A percentile compares a stretch with the other conserved stretches of the same genome.
Evolutionary conservation across 2,113 vertebrate genomes (phyloP).

Genomic region (Salvelinus sp.): DNA sequence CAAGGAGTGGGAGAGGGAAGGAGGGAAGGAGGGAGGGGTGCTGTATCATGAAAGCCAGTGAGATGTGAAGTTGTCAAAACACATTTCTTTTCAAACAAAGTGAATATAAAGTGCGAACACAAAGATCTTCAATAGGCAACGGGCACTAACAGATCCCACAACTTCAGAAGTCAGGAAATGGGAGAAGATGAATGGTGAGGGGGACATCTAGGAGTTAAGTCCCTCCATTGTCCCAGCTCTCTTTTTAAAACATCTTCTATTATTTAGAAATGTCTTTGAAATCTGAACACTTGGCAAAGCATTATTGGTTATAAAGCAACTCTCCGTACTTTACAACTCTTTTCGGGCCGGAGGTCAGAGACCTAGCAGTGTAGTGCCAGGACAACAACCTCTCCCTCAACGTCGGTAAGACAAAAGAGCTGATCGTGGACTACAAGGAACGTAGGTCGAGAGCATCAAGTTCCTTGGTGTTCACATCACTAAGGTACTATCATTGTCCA

Average conservation of each 20-base stretch:
- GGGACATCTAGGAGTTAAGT: conserved; percentile 55
- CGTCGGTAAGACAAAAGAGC: no score
- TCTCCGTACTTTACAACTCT: no score
- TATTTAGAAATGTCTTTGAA: conserved; percentile 65
- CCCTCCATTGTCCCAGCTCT: conserved; percentile 55
- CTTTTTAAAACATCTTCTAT: conserved; percentile 60
- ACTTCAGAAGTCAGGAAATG: conserved; percentile 64
- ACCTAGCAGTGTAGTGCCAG: no score
- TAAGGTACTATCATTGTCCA: no score
- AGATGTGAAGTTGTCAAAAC: conserved; percentile 70
- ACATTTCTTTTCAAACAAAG: conserved; percentile 44
- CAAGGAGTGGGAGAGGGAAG: neutral
- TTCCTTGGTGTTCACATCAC: no score
- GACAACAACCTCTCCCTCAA: no score
- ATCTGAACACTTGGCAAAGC: conserved; percentile 45
- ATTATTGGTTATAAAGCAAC: conserved; percentile 20
- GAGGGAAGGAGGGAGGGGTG: conserved; percentile 15
- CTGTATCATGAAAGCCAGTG: conserved; percentile 34
- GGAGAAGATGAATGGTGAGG: conserved; percentile 56
- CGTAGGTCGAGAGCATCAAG: no score
- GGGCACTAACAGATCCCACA: conserved; percentile 56
- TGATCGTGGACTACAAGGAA: no score
- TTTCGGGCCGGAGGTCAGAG: no score
- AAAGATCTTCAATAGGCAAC: conserved; percentile 52
- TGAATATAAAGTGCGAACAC: conserved; percentile 30